Evolutionary conservation across 2,888 invertebrate genomes (phyloP).

Genomic region (Cephus runcator): DNA sequence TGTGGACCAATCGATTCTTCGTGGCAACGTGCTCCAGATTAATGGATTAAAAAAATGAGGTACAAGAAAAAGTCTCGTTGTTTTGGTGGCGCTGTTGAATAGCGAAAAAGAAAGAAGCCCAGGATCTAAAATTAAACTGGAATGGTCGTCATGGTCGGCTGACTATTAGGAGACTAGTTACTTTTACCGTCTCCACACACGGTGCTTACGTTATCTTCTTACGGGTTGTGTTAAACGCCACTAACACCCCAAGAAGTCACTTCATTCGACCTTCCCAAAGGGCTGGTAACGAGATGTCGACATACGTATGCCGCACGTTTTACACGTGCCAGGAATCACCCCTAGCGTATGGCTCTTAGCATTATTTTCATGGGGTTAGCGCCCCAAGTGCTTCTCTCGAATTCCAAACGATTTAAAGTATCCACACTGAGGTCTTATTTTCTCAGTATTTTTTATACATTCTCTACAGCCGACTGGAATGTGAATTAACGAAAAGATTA

Average conservation of each 20-base stretch:
- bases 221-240: conserved; percentile 4
- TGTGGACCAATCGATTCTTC: background rate
- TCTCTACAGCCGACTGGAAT: background rate
- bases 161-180: background rate
- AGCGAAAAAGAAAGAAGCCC: background rate
- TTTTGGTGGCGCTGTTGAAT: background rate
- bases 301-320: background rate
- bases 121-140: background rate
- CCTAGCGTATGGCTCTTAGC: background rate
- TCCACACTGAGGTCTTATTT: background rate
- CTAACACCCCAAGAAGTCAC: background rate
- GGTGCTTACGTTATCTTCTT: conserved; percentile 2
- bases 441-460: background rate
- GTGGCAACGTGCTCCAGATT: background rate
- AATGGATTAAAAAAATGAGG: background rate
- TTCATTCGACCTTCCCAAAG: background rate
- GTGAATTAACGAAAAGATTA: background rate
- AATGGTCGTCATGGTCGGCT: background rate
- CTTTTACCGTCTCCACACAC: background rate
- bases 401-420: background rate
- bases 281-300: conserved; percentile 9
- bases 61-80: background rate
- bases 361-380: background rate
- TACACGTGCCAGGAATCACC: conserved; percentile 2
- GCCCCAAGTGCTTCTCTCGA: background rate